phyloP scores from a whole-genome alignment of 2,888 invertebrate genomes.

The Baccha elongata region DNA sequence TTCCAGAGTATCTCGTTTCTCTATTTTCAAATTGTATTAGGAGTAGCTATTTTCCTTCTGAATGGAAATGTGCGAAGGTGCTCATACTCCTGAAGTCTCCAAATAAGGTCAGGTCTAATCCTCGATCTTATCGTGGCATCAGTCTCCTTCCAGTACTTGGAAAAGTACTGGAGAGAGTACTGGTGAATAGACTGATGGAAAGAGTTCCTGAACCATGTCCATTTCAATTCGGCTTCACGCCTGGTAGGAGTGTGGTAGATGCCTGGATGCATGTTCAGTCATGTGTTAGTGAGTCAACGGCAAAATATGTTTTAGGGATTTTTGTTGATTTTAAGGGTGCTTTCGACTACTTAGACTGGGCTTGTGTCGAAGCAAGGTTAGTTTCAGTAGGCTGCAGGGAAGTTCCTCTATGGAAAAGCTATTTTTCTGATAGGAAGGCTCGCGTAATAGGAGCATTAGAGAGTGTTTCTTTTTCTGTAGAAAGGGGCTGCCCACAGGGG shows the following conservation, averaged over 20 bases:
- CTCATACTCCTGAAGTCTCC: too few relatives aligned
- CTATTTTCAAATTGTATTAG: too few relatives aligned
- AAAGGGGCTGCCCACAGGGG: slow-evolving; percentile 60
- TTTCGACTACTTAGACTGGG: slow-evolving; percentile 43
- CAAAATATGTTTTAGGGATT: background rate
- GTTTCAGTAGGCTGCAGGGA: slow-evolving; percentile 35
- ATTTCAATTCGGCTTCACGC: background rate
- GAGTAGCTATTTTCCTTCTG: too few relatives aligned
- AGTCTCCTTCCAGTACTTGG: too few relatives aligned
- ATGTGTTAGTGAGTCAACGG: background rate
- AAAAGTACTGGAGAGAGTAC: too few relatives aligned
- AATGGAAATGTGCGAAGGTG: too few relatives aligned
- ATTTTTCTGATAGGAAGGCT: slow-evolving; percentile 25
- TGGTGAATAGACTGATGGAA: too few relatives aligned
- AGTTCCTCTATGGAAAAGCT: background rate
- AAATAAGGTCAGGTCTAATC: too few relatives aligned
- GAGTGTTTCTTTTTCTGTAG: background rate
- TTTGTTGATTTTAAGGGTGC: background rate
- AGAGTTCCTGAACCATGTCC: background rate
- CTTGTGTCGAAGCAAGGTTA: slow-evolving; percentile 19
- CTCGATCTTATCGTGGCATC: too few relatives aligned
- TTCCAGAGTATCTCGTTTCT: too few relatives aligned
- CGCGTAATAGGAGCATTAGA: background rate
- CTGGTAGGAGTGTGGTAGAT: background rate
- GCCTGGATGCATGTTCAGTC: background rate